Base-by-base conservation (phyloP, 2,888 invertebrate species). In the Phanerotoma sp. region DNA sequence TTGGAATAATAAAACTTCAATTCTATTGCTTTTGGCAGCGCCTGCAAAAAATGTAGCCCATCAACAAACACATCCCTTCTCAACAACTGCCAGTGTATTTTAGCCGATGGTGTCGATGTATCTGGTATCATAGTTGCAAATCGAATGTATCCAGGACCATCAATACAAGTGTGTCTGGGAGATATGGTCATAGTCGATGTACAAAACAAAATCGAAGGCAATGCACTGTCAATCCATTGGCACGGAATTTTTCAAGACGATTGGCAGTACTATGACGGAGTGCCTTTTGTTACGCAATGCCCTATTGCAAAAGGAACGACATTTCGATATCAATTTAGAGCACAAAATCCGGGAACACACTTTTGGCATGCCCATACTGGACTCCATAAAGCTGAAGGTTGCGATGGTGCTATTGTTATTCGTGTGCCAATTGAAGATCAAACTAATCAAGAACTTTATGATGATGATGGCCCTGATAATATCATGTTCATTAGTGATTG, bases 151-250 rank as follows among this genome's bases (percentile, higher is more conserved):
- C 93, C 93, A 1, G 93, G 93, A 62, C 93, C 93, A 5, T 87
- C 89, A 64, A 91, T 93, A 33, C 32, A 91, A 81, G 93, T 93
- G 15, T 93, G 93, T 76, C 87, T 91, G 74, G 87, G 88, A 63
- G 94, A 94, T 77, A 89, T 87, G 72, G 88, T 93, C 5, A 87
- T 92, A 15, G 84, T 93, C 42, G 92, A 93, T 69, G 90, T 93
- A 4, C 86, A 87, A 70, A 94, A 94, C 76, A 86, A 86, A 64
- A 86, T 93, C 84, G 88, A 89, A 71, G 91, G 90, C 56, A 88
- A 90, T 84, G 91, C 90, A 71, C 86, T 90, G 9, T 88, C 91
- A 50, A 85, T 94, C 60, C 94, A 94, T 77, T 94, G 93, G 93
- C 94, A 94, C 74, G 94, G 94, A 62, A 83, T 92, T 67, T 88